Conservation (phyloP, 2,888 invertebrate species). For the Temnothorax rugatulus region DNA sequence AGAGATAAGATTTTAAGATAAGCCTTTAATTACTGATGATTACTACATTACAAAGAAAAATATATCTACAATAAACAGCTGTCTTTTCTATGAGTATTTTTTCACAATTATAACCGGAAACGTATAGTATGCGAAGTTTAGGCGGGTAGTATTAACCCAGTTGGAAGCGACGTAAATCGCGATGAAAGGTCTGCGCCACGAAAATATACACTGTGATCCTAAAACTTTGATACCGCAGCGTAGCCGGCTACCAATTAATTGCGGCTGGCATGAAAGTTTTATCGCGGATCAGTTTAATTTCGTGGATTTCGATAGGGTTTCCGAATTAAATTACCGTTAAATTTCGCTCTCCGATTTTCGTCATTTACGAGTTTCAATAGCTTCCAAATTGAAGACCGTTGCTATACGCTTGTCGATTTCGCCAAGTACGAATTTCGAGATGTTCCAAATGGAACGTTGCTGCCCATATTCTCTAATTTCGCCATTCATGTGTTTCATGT, state of each 20-base stretch:
- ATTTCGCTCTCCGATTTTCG: neutral
- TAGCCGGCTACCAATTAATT: neutral
- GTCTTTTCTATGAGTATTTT: neutral
- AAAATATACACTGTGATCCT: neutral
- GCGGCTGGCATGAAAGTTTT: neutral
- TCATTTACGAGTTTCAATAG: neutral
- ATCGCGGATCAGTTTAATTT: neutral
- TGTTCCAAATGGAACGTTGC: neutral
- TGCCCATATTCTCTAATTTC: neutral
- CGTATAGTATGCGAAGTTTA: neutral
- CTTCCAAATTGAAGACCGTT: neutral
- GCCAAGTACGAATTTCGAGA: neutral
- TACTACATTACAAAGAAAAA: neutral
- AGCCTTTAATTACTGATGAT: neutral
- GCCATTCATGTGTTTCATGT: no score
- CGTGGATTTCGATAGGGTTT: neutral
- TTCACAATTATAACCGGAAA: neutral
- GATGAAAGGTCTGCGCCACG: slow-evolving; percentile 13
- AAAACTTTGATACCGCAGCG: slow-evolving; percentile 14
- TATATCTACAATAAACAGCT: neutral
- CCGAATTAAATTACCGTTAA: neutral
- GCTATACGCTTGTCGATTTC: neutral
- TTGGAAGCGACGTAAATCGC: slow-evolving; percentile 38
- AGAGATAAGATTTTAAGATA: slow-evolving; percentile 12
- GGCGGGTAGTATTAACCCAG: slow-evolving; percentile 12